phyloP scores from a whole-genome alignment of 2,113 vertebrate genomes.

The Isurus oxyrinchus region DNA sequence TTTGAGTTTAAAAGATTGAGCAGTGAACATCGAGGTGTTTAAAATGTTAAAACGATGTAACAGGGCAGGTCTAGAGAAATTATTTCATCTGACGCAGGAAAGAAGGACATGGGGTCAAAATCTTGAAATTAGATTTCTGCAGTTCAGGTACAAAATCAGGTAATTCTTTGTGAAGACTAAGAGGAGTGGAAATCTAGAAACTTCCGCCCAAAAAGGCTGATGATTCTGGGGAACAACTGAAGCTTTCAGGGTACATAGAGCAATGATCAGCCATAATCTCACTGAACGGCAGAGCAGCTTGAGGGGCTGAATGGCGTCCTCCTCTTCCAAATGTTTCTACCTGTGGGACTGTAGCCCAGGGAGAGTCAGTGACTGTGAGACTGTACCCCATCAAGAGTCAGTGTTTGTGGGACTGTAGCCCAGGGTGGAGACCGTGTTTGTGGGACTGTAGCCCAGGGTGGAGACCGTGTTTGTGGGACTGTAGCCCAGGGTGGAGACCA shows the following conservation, averaged over 20 bases:
- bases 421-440: neutral
- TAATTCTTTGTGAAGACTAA: neutral
- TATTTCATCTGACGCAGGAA: neutral
- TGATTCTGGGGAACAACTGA: too few species aligned
- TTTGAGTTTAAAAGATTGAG: too few species aligned
- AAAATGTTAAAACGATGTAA: neutral
- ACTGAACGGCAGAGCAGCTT: neutral
- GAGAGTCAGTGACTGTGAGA: too few species aligned
- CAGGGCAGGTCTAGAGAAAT: neutral
- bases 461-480: neutral
- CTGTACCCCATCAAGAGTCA: neutral
- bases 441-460: neutral
- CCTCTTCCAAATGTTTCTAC: neutral
- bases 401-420: too few species aligned
- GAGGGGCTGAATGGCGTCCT: neutral
- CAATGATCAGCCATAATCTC: too few species aligned
- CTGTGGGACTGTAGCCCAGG: neutral
- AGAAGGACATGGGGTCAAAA: neutral
- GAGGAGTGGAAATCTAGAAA: neutral
- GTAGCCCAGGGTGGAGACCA: too few species aligned
- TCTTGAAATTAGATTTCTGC: neutral
- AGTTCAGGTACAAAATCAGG: neutral
- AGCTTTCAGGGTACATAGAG: too few species aligned
- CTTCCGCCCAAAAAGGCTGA: too few species aligned
- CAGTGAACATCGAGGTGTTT: neutral